phyloP scores from a whole-genome alignment of 2,113 vertebrate genomes.

The Gymnobelideus leadbeateri region DNA sequence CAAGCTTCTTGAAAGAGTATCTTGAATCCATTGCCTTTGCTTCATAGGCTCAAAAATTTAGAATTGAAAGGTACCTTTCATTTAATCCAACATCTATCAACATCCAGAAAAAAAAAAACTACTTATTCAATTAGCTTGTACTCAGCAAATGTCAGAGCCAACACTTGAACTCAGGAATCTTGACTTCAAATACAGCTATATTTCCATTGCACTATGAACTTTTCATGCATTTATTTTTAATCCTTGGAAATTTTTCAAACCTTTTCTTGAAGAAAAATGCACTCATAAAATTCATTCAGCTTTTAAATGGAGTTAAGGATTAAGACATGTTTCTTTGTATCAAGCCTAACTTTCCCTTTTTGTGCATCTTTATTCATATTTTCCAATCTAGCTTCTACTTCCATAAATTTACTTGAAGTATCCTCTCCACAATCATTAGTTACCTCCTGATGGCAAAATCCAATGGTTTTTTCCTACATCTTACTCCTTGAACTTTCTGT shows the following conservation, averaged over 20 bases:
- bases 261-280: neutral
- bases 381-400: neutral
- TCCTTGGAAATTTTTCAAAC: neutral
- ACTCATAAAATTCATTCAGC: neutral
- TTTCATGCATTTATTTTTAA: neutral
- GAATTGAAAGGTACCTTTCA: neutral
- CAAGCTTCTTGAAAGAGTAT: neutral
- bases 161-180: neutral
- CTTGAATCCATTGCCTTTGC: neutral
- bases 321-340: neutral
- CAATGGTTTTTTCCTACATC: neutral
- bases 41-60: neutral
- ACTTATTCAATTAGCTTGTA: neutral
- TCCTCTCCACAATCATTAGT: neutral
- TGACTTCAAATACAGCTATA: neutral
- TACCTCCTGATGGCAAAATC: neutral
- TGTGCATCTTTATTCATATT: neutral
- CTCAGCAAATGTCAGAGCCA: neutral
- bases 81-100: neutral
- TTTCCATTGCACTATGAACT: neutral
- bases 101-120: neutral
- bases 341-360: neutral
- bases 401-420: neutral
- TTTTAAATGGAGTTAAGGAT: neutral
- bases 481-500: neutral